Evolutionary conservation across 1,140 invertebrate genomes (phyloP), one percentile per base, ranked within the genome.

Genomic region (Aradophagus sp.): DNA sequence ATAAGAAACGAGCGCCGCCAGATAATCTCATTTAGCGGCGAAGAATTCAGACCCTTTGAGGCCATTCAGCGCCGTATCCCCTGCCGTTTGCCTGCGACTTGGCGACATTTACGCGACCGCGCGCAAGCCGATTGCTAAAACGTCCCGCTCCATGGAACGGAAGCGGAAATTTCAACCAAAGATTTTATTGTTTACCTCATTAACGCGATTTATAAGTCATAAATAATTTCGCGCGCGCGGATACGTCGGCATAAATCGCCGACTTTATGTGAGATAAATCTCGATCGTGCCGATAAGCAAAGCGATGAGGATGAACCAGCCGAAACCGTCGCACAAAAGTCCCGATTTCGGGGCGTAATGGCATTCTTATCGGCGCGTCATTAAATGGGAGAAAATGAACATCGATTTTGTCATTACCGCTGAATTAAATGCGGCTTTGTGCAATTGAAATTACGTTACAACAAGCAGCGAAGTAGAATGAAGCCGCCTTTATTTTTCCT

Each of bases 31-130:
- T 80, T 78, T 73, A 73, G 73, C 80, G 76, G 15, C n/a, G 6
- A 77, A 81, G 78, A 80, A 80, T 82, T 76, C 53, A 77, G 73
- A 73, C 78, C 75, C 75, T 76, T 79, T 78, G 75, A 78, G 68
- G 73, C 70, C 71, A 78, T 77, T 79, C 71, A 62, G 62, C 48
- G 73, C 73, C 63, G 19, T 66, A 45, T 50, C 67, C 17, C 10
- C 19, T 12, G 13, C 15, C 17, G 23, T 34, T 48, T 42, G 44
- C 27, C 14, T 36, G 23, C 50, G 35, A 48, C 42, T 47, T 16
- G n/a, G 44, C 32, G 16, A 48, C 44, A 31, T 59, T 59, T 39
- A 32, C 10, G 16, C 39, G 16, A 44, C 6, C 19, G 17, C 27
- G 27, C 29, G 31, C 27, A 35, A 15, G 35, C 52, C 14, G 29